These are phyloP conservation scores for Pseudolycoriella hygida DNA, from an alignment of 2,888 invertebrate genomes.

Conservation along the genomic window DNA sequence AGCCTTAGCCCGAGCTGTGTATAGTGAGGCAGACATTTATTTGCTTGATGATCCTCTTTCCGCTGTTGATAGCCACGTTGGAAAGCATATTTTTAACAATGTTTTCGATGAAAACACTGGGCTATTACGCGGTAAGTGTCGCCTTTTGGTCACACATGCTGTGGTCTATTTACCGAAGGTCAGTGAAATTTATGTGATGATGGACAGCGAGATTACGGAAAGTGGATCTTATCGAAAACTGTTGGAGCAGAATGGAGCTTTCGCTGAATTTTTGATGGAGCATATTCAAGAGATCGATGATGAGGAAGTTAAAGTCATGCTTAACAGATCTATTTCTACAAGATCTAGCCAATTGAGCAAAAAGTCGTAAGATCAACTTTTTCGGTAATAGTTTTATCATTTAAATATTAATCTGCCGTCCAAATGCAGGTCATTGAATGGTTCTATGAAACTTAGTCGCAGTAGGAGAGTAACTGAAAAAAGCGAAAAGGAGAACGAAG, in stretches of 20 bases:
- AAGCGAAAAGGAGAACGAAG: slow-evolving; percentile 16
- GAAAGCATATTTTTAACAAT: slow-evolving; percentile 92
- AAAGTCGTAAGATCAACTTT: too few relatives aligned
- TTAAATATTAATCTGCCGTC: too few relatives aligned
- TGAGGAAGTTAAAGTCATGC: slow-evolving; percentile 18
- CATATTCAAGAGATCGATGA: slow-evolving; percentile 54
- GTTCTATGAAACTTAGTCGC: slow-evolving; percentile 33
- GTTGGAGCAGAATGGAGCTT: slow-evolving; percentile 49
- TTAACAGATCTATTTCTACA: too few relatives aligned
- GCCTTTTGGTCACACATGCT: slow-evolving; percentile 88
- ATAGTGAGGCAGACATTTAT: slow-evolving; percentile 74
- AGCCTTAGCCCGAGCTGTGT: slow-evolving; percentile 80
- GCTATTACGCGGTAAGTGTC: slow-evolving; percentile 59
- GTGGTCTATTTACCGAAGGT: slow-evolving; percentile 82
- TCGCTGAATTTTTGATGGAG: slow-evolving; percentile 66
- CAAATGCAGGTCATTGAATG: slow-evolving; percentile 28
- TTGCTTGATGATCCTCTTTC: slow-evolving; percentile 91
- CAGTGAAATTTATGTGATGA: slow-evolving; percentile 78
- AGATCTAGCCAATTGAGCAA: too few relatives aligned
- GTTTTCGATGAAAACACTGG: slow-evolving; percentile 57
- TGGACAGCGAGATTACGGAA: slow-evolving; percentile 75
- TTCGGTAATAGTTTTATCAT: too few relatives aligned
- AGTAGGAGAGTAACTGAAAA: slow-evolving; percentile 26
- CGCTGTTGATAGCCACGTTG: slow-evolving; percentile 94
- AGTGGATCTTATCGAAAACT: slow-evolving; percentile 63